Conservation (phyloP, 2,888 invertebrate genomes). For the Drosophila picticornis region DNA sequence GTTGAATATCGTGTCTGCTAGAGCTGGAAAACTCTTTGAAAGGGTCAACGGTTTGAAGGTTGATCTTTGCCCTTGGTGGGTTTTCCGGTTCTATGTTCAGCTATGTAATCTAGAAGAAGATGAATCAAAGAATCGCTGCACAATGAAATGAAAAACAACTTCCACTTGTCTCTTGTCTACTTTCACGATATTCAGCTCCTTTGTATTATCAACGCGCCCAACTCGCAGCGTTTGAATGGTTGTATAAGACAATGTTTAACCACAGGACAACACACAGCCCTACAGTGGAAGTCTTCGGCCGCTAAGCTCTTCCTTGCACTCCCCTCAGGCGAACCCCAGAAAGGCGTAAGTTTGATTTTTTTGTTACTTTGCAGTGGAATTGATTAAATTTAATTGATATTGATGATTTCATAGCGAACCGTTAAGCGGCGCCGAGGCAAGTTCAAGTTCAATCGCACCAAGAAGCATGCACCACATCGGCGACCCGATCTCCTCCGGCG, state of each 20-base stretch:
- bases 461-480: slow-evolving; percentile 92
- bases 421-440: slow-evolving; percentile 85
- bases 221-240: slow-evolving; percentile 85
- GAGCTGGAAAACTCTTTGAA: slow-evolving; percentile 45
- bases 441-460: slow-evolving; percentile 94
- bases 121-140: slow-evolving; percentile 30
- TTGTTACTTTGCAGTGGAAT: neutral
- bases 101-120: slow-evolving; percentile 41
- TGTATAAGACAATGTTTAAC: slow-evolving; percentile 86
- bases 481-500: slow-evolving; percentile 85
- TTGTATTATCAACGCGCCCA: slow-evolving; percentile 86
- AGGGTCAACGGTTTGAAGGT: neutral
- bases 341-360: slow-evolving; percentile 86
- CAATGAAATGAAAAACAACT: slow-evolving; percentile 38
- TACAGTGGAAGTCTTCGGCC: slow-evolving; percentile 87
- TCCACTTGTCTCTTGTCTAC: slow-evolving; percentile 72
- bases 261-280: slow-evolving; percentile 85
- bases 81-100: slow-evolving; percentile 46
- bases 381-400: neutral
- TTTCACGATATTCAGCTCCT: slow-evolving; percentile 85
- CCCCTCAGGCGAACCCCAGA: slow-evolving; percentile 86
- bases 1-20: slow-evolving; percentile 84
- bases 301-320: slow-evolving; percentile 87
- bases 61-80: slow-evolving; percentile 9
- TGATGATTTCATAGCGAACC: slow-evolving; percentile 71